Percentiles rank a stretch among this genome's conserved stretches.
Evolutionary conservation across 53 echinoderm and acorn worm species (phyloP).

Genomic region (Henricia sp.): DNA sequence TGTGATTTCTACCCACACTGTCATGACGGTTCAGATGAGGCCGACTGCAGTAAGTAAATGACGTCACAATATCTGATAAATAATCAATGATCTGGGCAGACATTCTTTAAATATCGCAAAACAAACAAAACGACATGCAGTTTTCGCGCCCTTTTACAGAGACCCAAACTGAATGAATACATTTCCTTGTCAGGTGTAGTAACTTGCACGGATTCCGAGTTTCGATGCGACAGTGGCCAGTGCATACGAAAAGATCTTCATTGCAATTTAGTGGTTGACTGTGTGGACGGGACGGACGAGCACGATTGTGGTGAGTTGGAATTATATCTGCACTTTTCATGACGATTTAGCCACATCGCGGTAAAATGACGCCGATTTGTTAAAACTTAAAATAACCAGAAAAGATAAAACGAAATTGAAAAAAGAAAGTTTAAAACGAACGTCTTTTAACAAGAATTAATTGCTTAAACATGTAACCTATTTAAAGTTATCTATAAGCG

Average conservation of each 20-base stretch:
- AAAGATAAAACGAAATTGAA: too few relatives aligned
- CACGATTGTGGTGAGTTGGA: slow-evolving; percentile 67
- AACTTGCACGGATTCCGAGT: slow-evolving; percentile 44
- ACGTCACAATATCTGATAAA: background rate
- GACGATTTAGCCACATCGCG: too few relatives aligned
- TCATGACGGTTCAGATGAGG: slow-evolving; percentile 83
- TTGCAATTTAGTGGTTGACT: slow-evolving; percentile 60
- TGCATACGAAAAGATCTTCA: slow-evolving; percentile 30
- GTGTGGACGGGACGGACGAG: slow-evolving; percentile 87
- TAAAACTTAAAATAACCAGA: too few relatives aligned
- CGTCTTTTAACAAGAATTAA: too few relatives aligned
- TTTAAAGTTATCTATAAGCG: background rate
- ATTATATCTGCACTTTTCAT: background rate
- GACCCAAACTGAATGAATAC: background rate
- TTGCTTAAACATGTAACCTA: too few relatives aligned
- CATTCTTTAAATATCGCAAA: too few relatives aligned
- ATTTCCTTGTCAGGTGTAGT: slow-evolving; percentile 10
- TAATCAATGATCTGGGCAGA: background rate
- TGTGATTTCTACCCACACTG: slow-evolving; percentile 89
- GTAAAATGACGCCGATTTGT: too few relatives aligned
- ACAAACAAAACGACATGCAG: too few relatives aligned
- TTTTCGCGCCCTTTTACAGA: too few relatives aligned
- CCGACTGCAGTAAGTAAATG: slow-evolving; percentile 76
- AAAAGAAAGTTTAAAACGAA: background rate
- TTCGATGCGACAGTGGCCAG: slow-evolving; percentile 52